Evolutionary conservation across 1,140 invertebrate genomes (phyloP).

Genomic region (Physella acuta): DNA sequence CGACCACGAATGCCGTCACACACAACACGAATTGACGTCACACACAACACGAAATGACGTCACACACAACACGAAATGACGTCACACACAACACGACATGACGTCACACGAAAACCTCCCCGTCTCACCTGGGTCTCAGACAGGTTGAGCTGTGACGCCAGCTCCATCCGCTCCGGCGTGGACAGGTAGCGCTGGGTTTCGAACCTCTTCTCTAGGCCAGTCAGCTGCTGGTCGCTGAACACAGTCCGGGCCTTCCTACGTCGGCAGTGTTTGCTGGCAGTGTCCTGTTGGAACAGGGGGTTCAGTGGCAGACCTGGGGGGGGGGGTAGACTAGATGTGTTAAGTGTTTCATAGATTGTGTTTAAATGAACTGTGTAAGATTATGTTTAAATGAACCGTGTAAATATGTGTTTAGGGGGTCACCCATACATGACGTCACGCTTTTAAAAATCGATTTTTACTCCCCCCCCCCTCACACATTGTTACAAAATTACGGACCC

Average conservation of each 20-base stretch:
- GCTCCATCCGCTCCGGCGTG: slow-evolving; percentile 72
- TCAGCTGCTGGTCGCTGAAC: slow-evolving; percentile 84
- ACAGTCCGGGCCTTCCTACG: slow-evolving; percentile 93
- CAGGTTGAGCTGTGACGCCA: slow-evolving; percentile 56
- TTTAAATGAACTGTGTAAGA: no score
- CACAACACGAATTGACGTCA: no score
- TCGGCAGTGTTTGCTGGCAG: slow-evolving; percentile 81
- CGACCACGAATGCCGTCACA: no score
- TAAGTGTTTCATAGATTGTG: no score
- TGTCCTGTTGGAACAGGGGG: slow-evolving; percentile 69
- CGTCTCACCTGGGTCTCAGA: slow-evolving; percentile 58
- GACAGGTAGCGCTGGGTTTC: slow-evolving; percentile 94
- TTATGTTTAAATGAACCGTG: no score
- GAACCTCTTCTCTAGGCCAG: slow-evolving; percentile 82
- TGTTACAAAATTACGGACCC: no score
- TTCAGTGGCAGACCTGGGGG: slow-evolving; percentile 71
- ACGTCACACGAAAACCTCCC: not conserved
- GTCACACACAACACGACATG: not conserved
- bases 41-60: no score
- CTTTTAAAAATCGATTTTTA: no score
- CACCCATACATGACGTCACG: no score
- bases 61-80: not conserved
- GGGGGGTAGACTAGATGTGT: no score
- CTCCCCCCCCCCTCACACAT: no score
- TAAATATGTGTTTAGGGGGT: no score